phyloP scores from a whole-genome alignment of 2,113 vertebrate species.

The Clupea harengus region DNA sequence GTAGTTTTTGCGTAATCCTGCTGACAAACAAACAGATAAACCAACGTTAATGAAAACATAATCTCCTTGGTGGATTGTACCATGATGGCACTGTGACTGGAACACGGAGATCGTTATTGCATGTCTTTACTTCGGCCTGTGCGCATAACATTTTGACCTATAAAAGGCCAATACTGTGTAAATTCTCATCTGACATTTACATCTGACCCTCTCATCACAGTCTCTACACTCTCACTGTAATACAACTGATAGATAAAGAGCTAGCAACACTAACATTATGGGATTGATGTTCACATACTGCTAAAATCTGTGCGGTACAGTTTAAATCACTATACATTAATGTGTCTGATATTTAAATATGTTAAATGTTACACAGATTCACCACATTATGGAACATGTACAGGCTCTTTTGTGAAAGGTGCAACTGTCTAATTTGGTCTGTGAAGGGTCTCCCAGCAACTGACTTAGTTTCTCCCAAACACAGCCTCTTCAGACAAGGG shows the following conservation, averaged over 20 bases:
- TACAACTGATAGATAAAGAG: not conserved
- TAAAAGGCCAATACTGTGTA: not conserved
- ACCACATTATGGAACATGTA: not conserved
- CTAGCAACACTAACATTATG: not conserved
- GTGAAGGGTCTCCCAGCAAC: not conserved
- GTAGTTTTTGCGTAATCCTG: too few relatives aligned
- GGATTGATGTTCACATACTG: not conserved
- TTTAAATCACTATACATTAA: not conserved
- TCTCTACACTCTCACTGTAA: not conserved
- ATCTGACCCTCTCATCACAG: not conserved
- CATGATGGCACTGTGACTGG: not conserved
- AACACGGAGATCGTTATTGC: not conserved
- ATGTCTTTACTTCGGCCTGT: not conserved
- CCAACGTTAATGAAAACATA: too few relatives aligned
- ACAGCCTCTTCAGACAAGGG: not conserved
- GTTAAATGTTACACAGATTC: not conserved
- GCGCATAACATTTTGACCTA: not conserved
- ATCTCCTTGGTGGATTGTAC: not conserved
- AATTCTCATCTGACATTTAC: constrained; percentile 3
- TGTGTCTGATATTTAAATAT: too few relatives aligned
- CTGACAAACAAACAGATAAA: too few relatives aligned
- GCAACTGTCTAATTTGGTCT: not conserved
- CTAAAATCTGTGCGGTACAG: not conserved
- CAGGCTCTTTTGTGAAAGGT: not conserved
- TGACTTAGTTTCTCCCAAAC: not conserved